Evolutionary conservation across 2,888 invertebrate species (phyloP).

Genomic region (Meta bourneti): DNA sequence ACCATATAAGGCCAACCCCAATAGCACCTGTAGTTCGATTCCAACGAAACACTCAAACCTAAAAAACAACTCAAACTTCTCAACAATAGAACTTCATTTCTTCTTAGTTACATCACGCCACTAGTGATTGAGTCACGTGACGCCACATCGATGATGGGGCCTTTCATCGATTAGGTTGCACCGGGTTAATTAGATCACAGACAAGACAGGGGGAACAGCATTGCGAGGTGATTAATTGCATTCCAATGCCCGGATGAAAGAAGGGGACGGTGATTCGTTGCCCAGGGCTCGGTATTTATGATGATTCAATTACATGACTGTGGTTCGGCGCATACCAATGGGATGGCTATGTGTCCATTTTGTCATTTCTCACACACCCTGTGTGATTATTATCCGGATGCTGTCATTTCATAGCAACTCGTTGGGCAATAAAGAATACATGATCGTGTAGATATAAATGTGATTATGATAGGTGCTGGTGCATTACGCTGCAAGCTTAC

Average conservation of each 20-base stretch:
- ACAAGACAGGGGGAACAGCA: neutral
- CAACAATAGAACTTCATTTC: neutral
- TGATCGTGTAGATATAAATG: too few relatives aligned
- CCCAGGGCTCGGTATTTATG: neutral
- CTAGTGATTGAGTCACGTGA: neutral
- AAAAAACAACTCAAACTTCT: neutral
- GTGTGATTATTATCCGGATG: too few relatives aligned
- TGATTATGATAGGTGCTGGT: too few relatives aligned
- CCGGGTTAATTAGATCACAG: neutral
- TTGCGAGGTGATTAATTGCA: neutral
- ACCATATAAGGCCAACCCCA: conserved; percentile 20
- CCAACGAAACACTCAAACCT: neutral
- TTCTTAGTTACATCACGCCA: neutral
- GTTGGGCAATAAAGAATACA: too few relatives aligned
- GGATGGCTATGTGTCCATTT: too few relatives aligned
- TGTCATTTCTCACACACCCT: too few relatives aligned
- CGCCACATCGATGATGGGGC: neutral
- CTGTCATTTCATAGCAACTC: too few relatives aligned
- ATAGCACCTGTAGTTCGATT: neutral
- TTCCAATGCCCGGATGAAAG: neutral
- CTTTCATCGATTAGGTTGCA: neutral
- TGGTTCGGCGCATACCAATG: too few relatives aligned
- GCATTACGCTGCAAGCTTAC: too few relatives aligned
- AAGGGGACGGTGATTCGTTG: neutral
- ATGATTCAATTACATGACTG: neutral